Base-by-base conservation (phyloP, 2,888 invertebrate species). In the Polymixis lichenea region DNA sequence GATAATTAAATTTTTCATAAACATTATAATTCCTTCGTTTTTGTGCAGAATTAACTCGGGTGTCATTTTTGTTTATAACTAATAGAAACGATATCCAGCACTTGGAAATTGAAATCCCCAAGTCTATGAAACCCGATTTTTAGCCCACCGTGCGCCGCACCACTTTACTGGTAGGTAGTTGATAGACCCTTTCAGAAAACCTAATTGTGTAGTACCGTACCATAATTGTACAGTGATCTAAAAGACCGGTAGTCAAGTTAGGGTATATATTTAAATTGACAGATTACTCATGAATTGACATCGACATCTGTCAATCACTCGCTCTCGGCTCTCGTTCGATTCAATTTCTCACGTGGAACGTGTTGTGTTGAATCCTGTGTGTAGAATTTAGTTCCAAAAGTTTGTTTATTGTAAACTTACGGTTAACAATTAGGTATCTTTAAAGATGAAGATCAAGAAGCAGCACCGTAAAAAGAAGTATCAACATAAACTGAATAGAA, bases 401-500 rank as follows among this genome's bases (percentile, higher is more conserved):
- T 53, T 62, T 56, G 17, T 55, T 76, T 67, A 38, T 56, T 73
- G 25, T 17, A 58, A 19, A 8, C 15, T 43, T 25, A 46, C 49
- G 11, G 25, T 61, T 46, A 6, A n/a, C 13, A 32, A 11, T 7
- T 46, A 38, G 38, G 38, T 38, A 38, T 43, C 4, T 22, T 13
- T 46, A 61, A 93, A 89, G 70, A 96, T 96, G 96, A 96, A 96
- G 88, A 92, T 96, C 17, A 96, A 96, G 86, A 96, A 96, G 85
- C 96, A 96, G 78, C 96, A 96, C 77, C 95, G 95, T 25, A 97
- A 97, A 83, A 98, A 98, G 93, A 97, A 96, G 69, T 98, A 96
- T 91, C 97, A 97, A 76, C 97, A 97, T 87, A 98, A 97, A 92
- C 96, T 98, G 0, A 98, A 98, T 88, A 97, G 98, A 77, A 98